phyloP scores from a whole-genome alignment of 2,113 vertebrate species.

The Elaphurus davidianus region DNA sequence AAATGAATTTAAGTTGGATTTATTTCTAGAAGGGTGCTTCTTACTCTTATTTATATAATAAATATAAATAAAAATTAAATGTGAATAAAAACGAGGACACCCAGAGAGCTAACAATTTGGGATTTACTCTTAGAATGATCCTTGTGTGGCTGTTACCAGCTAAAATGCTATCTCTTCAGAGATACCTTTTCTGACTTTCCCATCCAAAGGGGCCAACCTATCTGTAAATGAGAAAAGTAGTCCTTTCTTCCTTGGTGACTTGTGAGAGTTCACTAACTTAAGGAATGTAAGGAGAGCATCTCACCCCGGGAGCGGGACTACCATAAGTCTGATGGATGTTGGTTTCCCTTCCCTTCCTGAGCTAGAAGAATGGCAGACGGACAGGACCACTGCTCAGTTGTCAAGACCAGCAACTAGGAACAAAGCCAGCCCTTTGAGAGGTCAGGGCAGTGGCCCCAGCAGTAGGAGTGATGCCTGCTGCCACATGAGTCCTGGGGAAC shows the following conservation, averaged over 20 bases:
- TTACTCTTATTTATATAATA: neutral
- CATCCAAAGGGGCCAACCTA: neutral
- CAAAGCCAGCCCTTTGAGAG: neutral
- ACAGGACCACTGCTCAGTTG: neutral
- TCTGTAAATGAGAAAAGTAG: neutral
- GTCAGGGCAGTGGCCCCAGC: neutral
- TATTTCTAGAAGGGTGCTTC: neutral
- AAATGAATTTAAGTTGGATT: neutral
- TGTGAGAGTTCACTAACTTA: neutral
- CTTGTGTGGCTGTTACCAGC: neutral
- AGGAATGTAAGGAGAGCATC: neutral
- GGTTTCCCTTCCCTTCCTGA: neutral
- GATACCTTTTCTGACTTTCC: neutral
- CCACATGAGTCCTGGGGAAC: neutral
- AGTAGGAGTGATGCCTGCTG: neutral
- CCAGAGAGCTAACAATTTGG: neutral
- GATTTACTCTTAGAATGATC: neutral
- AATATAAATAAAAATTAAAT: neutral
- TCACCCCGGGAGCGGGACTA: rapidly evolving
- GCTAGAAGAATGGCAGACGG: neutral
- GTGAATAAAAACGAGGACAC: neutral
- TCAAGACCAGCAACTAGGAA: neutral
- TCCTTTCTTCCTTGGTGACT: neutral
- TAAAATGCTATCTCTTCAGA: neutral
- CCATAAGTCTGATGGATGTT: neutral